Evolutionary conservation across 2,888 invertebrate species (phyloP).

Genomic region (Salpingus planirostris): DNA sequence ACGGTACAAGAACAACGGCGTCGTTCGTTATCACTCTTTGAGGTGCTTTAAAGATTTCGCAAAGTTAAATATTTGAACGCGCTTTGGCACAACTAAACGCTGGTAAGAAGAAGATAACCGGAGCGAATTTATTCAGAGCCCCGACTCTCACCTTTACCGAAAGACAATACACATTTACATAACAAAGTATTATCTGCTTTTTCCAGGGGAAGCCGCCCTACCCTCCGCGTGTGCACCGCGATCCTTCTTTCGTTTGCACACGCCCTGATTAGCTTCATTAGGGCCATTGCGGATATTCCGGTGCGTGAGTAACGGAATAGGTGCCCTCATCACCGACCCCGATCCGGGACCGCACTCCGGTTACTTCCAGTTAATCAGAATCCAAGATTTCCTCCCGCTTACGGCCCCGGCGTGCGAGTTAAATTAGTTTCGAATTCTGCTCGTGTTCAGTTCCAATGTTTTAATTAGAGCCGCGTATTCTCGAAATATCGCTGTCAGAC

Average conservation of each 20-base stretch:
- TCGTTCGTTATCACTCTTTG: slow-evolving; percentile 12
- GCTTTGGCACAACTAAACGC: slow-evolving; percentile 28
- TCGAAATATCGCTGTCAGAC: too few species aligned
- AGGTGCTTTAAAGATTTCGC: slow-evolving; percentile 27
- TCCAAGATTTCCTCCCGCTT: too few species aligned
- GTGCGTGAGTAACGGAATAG: too few species aligned
- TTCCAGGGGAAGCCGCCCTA: slow-evolving; percentile 15
- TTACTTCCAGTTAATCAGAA: too few species aligned
- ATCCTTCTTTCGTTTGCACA: slow-evolving; percentile 10
- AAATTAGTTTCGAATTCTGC: too few species aligned
- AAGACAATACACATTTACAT: slow-evolving; percentile 38
- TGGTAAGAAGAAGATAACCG: slow-evolving; percentile 32
- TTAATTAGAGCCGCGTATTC: too few species aligned
- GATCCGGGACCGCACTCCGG: too few species aligned
- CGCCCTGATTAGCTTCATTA: slow-evolving; percentile 12
- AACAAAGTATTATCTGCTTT: slow-evolving; percentile 35
- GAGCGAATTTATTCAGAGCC: slow-evolving; percentile 34
- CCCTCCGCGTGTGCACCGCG: slow-evolving; percentile 3
- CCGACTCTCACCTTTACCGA: slow-evolving; percentile 32
- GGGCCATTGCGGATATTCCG: too few species aligned
- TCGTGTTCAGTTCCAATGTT: too few species aligned
- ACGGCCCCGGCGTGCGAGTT: too few species aligned
- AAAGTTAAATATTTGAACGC: slow-evolving; percentile 35
- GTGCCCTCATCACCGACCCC: too few species aligned
- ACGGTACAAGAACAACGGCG: too few species aligned